A percentile compares a stretch with the other conserved stretches of the same genome.
phyloP scores from a whole-genome alignment of 64 coral and sea anemone genomes.

The Montipora sp. region DNA sequence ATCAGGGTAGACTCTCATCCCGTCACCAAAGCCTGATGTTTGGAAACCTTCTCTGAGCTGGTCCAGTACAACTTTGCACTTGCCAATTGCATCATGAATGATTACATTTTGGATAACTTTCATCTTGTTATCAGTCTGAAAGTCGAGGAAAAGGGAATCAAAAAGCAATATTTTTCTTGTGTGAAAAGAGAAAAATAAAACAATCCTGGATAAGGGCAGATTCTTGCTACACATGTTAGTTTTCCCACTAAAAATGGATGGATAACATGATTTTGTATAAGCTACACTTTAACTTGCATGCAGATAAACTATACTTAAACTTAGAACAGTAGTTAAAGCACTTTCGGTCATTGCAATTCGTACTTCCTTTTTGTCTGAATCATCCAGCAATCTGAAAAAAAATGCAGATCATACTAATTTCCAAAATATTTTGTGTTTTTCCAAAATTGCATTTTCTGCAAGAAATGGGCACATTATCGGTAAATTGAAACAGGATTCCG shows the following conservation, averaged over 20 bases:
- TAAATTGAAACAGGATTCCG: too few species aligned
- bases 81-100: neutral
- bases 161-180: neutral
- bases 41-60: neutral
- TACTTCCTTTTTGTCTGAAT: constrained; percentile 39
- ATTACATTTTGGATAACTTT: neutral
- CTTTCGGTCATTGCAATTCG: neutral
- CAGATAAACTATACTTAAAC: constrained; percentile 42
- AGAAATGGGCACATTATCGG: too few species aligned
- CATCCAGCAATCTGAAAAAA: constrained; percentile 71
- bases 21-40: neutral
- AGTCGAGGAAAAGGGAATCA: neutral
- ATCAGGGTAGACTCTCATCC: neutral
- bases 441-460: too few species aligned
- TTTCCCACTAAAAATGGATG: neutral
- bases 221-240: neutral
- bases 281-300: neutral
- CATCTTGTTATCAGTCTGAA: constrained; percentile 9
- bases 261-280: neutral
- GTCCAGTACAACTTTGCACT: constrained; percentile 13
- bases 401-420: neutral
- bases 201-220: neutral
- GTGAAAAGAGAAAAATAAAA: neutral
- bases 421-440: too few species aligned
- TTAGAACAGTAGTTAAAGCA: neutral